Evolutionary conservation across 2,113 vertebrate genomes (phyloP), one percentile per base, ranked within the genome.

Genomic region (Syngnathus floridae): DNA sequence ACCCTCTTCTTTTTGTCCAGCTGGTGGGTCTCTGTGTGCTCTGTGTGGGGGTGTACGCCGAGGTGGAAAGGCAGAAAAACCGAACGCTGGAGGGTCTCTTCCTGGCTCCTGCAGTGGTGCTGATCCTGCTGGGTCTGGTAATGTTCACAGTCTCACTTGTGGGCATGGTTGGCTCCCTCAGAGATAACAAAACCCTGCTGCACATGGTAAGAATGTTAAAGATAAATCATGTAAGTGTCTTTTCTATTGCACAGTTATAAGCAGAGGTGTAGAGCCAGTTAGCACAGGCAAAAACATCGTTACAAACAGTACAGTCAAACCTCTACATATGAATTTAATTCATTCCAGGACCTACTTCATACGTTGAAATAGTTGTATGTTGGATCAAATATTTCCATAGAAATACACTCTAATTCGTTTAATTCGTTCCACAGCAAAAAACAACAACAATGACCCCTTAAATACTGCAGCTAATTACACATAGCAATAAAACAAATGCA

Each of bases 41-140:
- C 4, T 93, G 93, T 7, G 69, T 94, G 21, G 94, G 93, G 41
- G 88, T 93, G 57, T 95, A 95, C 1, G 94, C 94, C 0, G 93
- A 95, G 79, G 93, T 91, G 77, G 94, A 95, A 72, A 77, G 93
- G 41, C 93, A 94, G 78, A 93, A 88, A 78, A 92, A 95, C 83
- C 91, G 91, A 41, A 95, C 94, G 48, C 80, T 95, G 80, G 93
- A 93, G 86, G 93, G 93, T 4, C 86, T 94, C 45, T 95, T 95
- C 81, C 87, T 95, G 64, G 94, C 94, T 37, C 94, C 93, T 0
- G 93, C 94, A 0, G 82, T 95, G 77, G 84, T 95, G 61, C 92
- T 95, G 26, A 91, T 95, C 62, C 88, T 95, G 66, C 87, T 95
- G 79, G 94, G 94, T 22, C 70, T 92, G 62, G 90, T 91, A 61